Base-by-base conservation (phyloP, 2,797 vertebrate species). In the Aldrovandia affinis region DNA sequence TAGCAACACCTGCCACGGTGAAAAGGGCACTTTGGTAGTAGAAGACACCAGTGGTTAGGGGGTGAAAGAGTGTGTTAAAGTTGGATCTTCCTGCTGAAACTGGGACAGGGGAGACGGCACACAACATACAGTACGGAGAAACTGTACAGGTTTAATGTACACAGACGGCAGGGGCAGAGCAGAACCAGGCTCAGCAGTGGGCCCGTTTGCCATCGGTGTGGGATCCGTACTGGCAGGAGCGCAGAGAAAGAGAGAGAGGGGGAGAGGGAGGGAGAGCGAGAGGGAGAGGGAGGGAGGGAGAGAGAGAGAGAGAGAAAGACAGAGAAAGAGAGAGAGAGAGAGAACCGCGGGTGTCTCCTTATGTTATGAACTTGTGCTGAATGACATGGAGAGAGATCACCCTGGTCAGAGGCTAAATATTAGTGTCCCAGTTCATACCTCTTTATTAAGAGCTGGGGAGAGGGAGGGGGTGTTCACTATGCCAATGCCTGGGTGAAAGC, bases 1-100 rank as follows among this genome's bases (percentile, higher is more conserved):
- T 63, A 36, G 63, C 14, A 42, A 77, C 68, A n/a, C n/a, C n/a
- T n/a, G n/a, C n/a, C n/a, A 75, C 57, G 54, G 65, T 77, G 68
- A 50, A 44, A 68, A 20, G 54, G 42, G n/a, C 10, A 61, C 28
- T 47, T 70, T 20, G 55, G 42, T 18, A 25, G 5, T 20, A 20
- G 59, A 78, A 63, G 75, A 22, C 73, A 83, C 39, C 75, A 18
- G 30, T 12, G n/a, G 28, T 12, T 14, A 22, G 42, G 55, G 2
- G 78, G 47, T 52, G 52, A 80, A 42, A 81, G 15, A 6, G 33
- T 36, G 79, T 61, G 54, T 42, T 33, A 42, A 50, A 8, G 75
- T 59, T 47, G 47, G 55, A 57, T 70, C 77, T 70, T 65, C 75
- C 75, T 73, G 73, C 81, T 83, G 75, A 82, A 68, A 80, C 57